A percentile compares a stretch with the other conserved stretches of the same genome.
Conservation (phyloP, 2,113 vertebrate genomes). For the Thunnus maccoyii region DNA sequence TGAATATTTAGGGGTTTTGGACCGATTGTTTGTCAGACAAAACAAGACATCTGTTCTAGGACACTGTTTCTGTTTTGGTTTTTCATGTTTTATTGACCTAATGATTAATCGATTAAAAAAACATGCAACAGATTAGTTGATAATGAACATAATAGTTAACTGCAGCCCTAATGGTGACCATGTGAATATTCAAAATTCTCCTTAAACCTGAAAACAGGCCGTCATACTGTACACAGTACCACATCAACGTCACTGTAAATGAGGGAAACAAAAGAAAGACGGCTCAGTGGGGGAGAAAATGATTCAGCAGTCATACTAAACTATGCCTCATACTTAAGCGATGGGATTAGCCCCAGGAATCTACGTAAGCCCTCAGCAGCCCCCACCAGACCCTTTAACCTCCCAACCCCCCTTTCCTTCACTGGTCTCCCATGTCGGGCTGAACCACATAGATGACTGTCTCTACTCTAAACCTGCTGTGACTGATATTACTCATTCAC, state of each 20-base stretch:
- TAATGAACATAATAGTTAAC: no score
- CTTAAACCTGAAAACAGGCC: not conserved
- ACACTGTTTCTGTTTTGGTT: no score
- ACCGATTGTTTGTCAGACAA: no score
- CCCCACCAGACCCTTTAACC: constrained; percentile 35
- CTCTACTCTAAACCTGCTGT: not conserved
- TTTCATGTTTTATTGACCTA: no score
- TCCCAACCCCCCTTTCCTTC: not conserved
- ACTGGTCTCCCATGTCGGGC: constrained; percentile 18
- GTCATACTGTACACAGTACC: no score
- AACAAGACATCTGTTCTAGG: no score
- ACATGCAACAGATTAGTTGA: no score
- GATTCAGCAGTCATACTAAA: constrained; percentile 67
- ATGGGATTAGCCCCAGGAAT: constrained; percentile 81
- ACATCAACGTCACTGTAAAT: not conserved
- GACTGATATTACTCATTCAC: not conserved
- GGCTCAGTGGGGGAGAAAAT: constrained; percentile 42
- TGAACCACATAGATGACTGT: constrained; percentile 14
- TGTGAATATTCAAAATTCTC: not conserved
- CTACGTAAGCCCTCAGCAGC: constrained; percentile 73
- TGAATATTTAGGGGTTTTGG: no score
- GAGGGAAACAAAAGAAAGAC: constrained; percentile 23
- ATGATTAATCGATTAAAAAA: no score
- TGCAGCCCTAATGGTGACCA: no score
- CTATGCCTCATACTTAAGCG: constrained; percentile 59